Evolutionary conservation across 2,113 vertebrate genomes (phyloP).

Genomic region (Zosterops borbonicus): DNA sequence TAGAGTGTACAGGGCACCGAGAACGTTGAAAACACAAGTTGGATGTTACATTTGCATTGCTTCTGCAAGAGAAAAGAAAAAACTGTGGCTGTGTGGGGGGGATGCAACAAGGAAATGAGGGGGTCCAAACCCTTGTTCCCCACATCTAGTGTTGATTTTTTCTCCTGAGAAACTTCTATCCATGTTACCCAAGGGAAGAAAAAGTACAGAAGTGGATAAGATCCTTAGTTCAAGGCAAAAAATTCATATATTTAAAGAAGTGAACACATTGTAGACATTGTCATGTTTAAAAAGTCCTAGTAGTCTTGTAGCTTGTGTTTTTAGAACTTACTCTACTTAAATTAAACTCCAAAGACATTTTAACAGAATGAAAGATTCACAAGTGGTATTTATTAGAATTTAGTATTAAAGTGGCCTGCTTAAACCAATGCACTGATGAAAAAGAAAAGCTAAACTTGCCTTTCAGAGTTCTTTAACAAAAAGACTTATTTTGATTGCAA

Average conservation of each 20-base stretch:
- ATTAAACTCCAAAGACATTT: slow-evolving; percentile 40
- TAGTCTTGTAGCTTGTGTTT: slow-evolving; percentile 6
- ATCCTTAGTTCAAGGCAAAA: not conserved
- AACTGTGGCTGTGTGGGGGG: not conserved
- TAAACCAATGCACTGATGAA: slow-evolving; percentile 21
- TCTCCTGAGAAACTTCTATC: not conserved
- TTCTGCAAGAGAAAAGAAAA: not conserved
- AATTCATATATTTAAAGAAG: not conserved
- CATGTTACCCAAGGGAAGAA: not conserved
- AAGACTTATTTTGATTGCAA: slow-evolving; percentile 79
- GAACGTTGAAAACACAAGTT: not conserved
- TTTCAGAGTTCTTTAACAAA: slow-evolving; percentile 69
- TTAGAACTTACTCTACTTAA: slow-evolving; percentile 24
- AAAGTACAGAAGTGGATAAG: not conserved
- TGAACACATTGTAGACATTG: not conserved
- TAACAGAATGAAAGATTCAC: slow-evolving; percentile 42
- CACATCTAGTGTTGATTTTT: not conserved
- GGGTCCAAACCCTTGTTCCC: not conserved
- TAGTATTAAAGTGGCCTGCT: slow-evolving; percentile 28
- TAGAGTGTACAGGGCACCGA: not conserved
- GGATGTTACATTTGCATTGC: not conserved
- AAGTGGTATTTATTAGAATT: slow-evolving; percentile 42
- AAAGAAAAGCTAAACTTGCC: slow-evolving; percentile 61
- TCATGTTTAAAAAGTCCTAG: not conserved
- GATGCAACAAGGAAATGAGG: not conserved